These are phyloP conservation scores for Eulimnadia texana DNA, from an alignment of 1,140 invertebrate species.

Conservation along the genomic window DNA sequence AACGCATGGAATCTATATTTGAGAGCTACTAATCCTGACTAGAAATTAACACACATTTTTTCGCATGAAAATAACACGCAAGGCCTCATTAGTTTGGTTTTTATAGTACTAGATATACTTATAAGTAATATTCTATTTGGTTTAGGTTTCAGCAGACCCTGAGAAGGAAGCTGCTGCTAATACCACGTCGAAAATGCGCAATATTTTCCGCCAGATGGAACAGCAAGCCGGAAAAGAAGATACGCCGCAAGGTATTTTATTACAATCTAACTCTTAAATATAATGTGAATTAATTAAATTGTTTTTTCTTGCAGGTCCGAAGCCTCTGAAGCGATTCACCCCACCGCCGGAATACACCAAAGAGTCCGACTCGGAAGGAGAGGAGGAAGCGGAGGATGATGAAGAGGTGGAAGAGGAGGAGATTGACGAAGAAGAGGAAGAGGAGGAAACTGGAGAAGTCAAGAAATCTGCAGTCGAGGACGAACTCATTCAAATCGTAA, in stretches of 20 bases:
- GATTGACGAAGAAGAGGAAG: constrained; percentile 39
- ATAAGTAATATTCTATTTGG: not conserved
- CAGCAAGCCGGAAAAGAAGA: constrained; percentile 34
- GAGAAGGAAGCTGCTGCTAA: constrained; percentile 46
- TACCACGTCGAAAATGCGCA: constrained; percentile 67
- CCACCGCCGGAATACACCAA: no score
- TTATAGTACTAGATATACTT: not conserved
- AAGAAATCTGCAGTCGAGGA: constrained; percentile 42
- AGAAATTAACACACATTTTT: no score
- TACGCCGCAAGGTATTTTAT: constrained; percentile 32
- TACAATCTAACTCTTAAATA: no score
- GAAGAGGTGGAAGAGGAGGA: constrained; percentile 27
- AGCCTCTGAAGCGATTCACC: no score
- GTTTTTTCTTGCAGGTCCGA: no score
- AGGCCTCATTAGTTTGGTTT: not conserved
- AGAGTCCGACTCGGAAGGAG: constrained; percentile 21
- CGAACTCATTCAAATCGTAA: constrained; percentile 39
- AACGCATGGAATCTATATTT: not conserved
- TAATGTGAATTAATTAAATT: no score
- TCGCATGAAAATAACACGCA: no score
- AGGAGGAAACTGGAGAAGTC: constrained; percentile 39
- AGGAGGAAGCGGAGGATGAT: constrained; percentile 22
- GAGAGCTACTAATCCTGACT: not conserved
- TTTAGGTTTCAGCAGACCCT: constrained; percentile 24
- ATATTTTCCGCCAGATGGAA: constrained; percentile 74